Evolutionary conservation across 2,888 invertebrate species (phyloP).

Genomic region (Slavum lentiscoides): DNA sequence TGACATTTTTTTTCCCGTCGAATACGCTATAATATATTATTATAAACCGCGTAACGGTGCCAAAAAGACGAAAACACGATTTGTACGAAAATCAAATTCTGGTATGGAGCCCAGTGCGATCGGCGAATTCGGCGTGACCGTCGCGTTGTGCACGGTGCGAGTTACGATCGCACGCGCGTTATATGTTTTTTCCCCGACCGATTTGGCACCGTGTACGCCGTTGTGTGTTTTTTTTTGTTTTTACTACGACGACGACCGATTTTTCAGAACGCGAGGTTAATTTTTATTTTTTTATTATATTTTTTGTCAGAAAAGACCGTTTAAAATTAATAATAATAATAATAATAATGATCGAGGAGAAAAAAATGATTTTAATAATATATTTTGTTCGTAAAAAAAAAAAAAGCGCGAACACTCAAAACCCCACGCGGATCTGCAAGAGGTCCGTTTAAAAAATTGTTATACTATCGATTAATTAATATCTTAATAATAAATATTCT

Average conservation of each 20-base stretch:
- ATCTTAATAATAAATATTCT: too few relatives aligned
- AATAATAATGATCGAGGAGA: too few relatives aligned
- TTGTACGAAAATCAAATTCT: slow-evolving; percentile 17
- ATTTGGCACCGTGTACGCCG: slow-evolving; percentile 14
- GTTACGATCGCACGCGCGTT: background rate
- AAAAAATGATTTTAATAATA: too few relatives aligned
- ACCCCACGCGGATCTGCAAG: too few relatives aligned
- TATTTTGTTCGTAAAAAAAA: too few relatives aligned
- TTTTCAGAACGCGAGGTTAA: background rate
- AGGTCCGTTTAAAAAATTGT: too few relatives aligned
- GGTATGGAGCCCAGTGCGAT: background rate
- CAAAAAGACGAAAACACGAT: slow-evolving; percentile 12
- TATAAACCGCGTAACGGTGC: background rate
- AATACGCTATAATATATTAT: background rate
- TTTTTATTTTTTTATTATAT: slow-evolving; percentile 9
- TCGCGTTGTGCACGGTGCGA: background rate
- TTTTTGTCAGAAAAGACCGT: background rate
- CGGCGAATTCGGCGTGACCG: background rate
- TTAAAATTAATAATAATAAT: slow-evolving; percentile 3
- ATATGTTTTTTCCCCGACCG: slow-evolving; percentile 17
- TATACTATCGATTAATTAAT: too few relatives aligned
- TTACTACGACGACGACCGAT: slow-evolving; percentile 1
- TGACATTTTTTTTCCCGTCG: background rate
- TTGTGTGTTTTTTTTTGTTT: background rate
- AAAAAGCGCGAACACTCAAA: too few relatives aligned